Evolutionary conservation across 2,888 invertebrate species (phyloP), one percentile per base, ranked within the genome.

Genomic region (Allophyes oxyacanthae): DNA sequence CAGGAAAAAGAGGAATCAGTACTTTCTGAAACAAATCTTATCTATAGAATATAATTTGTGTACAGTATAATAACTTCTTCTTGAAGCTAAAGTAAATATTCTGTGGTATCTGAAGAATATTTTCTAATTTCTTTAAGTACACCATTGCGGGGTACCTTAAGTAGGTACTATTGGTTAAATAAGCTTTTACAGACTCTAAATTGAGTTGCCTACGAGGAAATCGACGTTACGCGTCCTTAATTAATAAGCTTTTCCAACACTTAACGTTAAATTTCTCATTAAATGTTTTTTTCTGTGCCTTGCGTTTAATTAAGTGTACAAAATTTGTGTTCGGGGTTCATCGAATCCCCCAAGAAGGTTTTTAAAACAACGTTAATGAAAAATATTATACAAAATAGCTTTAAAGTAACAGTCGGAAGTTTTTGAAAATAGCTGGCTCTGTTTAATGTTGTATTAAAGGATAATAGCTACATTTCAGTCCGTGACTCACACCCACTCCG

Each of bases 101-200:
- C 20, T 3, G 20, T 20, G 20, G 20, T 20, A 20, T 20, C 20
- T 2, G 0, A 33, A 45, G 6, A 30, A 45, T 30, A 34, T 46
- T 57, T 38, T 20, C 10, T 37, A 49, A 49, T 34, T 4, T 36
- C 28, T 30, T 33, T 28, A 5, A 13, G 14, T 49, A n/a, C 32
- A 41, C 28, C 58, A 41, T 32, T 45, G 11, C 33, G 20, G 15
- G 8, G 6, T n/a, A n/a, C n/a, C 6, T 38, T 15, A 51, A 58
- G 40, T 37, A 15, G 11, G 7, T 30, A 44, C 36, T 42, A 15
- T 11, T 30, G 43, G 51, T 58, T 49, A 48, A 64, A 59, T 40
- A 64, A 62, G 64, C 72, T 74, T 76, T 78, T 70, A 73, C 56
- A 2, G 46, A 64, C 56, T 56, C 54, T 48, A 75, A 77, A 78